Evolutionary conservation across 1,140 invertebrate species (phyloP), one percentile per base, ranked within the genome.

Genomic region (Drosophila pruinosa): DNA sequence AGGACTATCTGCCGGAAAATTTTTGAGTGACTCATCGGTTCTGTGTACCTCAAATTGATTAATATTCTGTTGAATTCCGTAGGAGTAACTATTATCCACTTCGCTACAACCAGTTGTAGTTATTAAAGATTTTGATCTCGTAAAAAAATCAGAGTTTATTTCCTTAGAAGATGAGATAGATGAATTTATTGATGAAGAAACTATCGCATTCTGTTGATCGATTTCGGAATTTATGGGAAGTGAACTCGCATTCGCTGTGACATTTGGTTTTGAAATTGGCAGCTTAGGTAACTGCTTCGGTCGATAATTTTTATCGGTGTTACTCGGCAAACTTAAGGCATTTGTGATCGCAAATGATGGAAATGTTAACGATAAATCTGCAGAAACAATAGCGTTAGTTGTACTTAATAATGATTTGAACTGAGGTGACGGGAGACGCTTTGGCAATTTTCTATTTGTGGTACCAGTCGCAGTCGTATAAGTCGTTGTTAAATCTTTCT

Each of bases 371-470:
- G 56, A 47, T 47, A 12, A n/a, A 45, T 64, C 56, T 58, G 8
- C 50, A 28, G 24, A 10, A 65, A 24, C 53, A 43, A n/a, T 12
- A 15, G 28, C 19, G 3, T n/a, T 26, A 34, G 41, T 17, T 15
- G 48, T 19, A 59, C 45, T 38, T 21, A 47, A 10, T 47, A 53
- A 15, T 57, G 72, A 36, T 53, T 71, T 82, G 14, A 50, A 70
- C 38, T 75, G 68, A 12, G 80, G 78, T 31, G 78, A 72, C 21
- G 80, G 83, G 36, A 89, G 53, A 82, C 67, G 72, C 67, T 90
- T 90, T 76, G 89, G 89, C 78, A 90, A 90, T 90, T 90, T 90
- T 79, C 89, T 89, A 77, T 72, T 61, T 61, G 75, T 77, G 8
- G 78, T 58, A 24, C 54, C 8, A 24, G 63, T 53, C 26, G 61